Conservation (phyloP, 2,113 vertebrate genomes). For the Coturnix japonica region DNA sequence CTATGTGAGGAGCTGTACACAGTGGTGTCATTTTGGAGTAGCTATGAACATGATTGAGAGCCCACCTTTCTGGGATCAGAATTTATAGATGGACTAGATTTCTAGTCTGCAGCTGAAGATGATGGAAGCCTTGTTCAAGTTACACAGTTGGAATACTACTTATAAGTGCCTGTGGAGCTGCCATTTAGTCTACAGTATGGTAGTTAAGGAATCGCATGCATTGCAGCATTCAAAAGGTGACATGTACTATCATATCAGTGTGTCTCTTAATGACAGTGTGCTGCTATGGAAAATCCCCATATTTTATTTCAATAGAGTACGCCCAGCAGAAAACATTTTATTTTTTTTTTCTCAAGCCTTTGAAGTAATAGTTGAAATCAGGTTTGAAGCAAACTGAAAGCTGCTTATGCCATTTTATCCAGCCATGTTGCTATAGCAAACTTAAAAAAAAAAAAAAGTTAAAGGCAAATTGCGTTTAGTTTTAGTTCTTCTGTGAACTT, state of each 20-base stretch:
- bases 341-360: neutral
- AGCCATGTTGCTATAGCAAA: neutral
- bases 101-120: neutral
- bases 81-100: neutral
- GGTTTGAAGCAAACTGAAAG: neutral
- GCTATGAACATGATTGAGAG: neutral
- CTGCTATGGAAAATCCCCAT: neutral
- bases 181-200: neutral
- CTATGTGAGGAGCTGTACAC: neutral
- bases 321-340: neutral
- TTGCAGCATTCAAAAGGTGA: neutral
- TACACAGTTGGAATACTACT: neutral
- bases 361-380: conserved; percentile 15
- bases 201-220: neutral
- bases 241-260: neutral
- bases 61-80: neutral
- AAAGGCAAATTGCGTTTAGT: neutral
- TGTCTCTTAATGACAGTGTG: neutral
- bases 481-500: conserved; percentile 11
- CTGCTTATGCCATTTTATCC: neutral
- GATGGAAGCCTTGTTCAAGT: neutral
- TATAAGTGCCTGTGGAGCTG: neutral
- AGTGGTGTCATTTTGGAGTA: neutral
- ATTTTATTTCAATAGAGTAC: neutral
- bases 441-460: neutral